Percentiles rank a stretch among this genome's conserved stretches.
These are phyloP conservation scores for Onthophagus sagittarius DNA, from an alignment of 2,888 invertebrate species.

Conservation along the genomic window DNA sequence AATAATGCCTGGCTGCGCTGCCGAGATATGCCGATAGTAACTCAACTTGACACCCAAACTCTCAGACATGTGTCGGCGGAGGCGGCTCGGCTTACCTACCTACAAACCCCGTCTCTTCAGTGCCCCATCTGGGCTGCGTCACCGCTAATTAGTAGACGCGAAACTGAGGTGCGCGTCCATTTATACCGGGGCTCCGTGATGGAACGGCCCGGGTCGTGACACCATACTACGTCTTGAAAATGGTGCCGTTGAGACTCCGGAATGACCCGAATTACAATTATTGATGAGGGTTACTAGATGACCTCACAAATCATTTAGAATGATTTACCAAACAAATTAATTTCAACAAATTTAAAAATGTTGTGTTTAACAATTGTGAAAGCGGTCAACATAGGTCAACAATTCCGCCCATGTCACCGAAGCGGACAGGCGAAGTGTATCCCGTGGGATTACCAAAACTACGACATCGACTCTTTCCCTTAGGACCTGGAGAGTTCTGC, in stretches of 20 bases:
- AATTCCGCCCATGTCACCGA: slow-evolving; percentile 41
- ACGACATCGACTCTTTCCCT: slow-evolving; percentile 38
- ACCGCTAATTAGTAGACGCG: slow-evolving; percentile 11
- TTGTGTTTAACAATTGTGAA: slow-evolving; percentile 26
- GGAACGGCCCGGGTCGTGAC: slow-evolving; percentile 29
- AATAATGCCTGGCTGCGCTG: slow-evolving; percentile 44
- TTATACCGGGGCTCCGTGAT: slow-evolving; percentile 23
- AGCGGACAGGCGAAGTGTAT: slow-evolving; percentile 37
- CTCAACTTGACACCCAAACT: slow-evolving; percentile 49
- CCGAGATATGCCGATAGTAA: slow-evolving; percentile 50
- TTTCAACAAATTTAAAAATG: too few relatives aligned
- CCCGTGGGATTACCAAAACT: slow-evolving; percentile 37
- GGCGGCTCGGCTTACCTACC: slow-evolving; percentile 1
- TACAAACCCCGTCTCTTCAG: neutral
- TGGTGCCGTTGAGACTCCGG: slow-evolving; percentile 1
- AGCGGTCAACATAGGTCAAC: slow-evolving; percentile 41
- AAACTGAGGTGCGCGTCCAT: slow-evolving; percentile 5
- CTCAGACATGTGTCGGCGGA: slow-evolving; percentile 47
- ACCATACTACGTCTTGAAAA: slow-evolving; percentile 6
- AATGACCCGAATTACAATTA: neutral
- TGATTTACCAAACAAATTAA: too few relatives aligned
- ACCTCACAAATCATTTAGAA: neutral
- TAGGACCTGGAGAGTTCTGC: slow-evolving; percentile 14
- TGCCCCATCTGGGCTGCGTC: slow-evolving; percentile 8
- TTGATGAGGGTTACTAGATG: neutral